Evolutionary conservation across 1,140 invertebrate genomes (phyloP).

Genomic region (Calycopis cecrops): DNA sequence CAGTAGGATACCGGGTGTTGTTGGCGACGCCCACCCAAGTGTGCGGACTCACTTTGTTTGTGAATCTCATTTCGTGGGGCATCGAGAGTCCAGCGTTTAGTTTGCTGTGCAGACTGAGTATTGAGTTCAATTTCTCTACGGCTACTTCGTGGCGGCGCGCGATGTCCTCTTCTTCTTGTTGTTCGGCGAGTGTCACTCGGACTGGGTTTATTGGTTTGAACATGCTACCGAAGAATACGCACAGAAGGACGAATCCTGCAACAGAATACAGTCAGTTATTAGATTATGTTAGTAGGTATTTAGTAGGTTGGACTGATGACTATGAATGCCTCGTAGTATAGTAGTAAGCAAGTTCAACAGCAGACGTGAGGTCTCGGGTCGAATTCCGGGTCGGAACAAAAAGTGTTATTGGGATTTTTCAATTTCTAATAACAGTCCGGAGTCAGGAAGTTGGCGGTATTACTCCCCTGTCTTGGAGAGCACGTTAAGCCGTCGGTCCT

Average conservation of each 20-base stretch:
- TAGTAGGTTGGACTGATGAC: too few relatives aligned
- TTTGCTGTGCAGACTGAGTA: constrained; percentile 64
- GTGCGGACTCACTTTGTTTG: constrained; percentile 73
- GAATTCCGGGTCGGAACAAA: too few relatives aligned
- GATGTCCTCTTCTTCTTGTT: constrained; percentile 60
- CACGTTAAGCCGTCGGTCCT: too few relatives aligned
- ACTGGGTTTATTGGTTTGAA: constrained; percentile 87
- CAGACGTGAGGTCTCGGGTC: too few relatives aligned
- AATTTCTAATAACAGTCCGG: too few relatives aligned
- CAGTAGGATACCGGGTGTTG: constrained; percentile 85
- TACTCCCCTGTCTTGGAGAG: too few relatives aligned
- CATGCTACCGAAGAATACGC: constrained; percentile 85
- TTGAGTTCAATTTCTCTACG: constrained; percentile 62
- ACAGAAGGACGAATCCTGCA: constrained; percentile 82
- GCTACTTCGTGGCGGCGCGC: constrained; percentile 62
- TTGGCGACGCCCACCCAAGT: constrained; percentile 81
- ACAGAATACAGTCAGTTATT: constrained; percentile 11
- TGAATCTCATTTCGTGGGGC: constrained; percentile 62
- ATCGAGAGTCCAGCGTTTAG: constrained; percentile 65
- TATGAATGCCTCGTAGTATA: too few relatives aligned
- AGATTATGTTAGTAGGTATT: too few relatives aligned
- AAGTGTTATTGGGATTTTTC: too few relatives aligned
- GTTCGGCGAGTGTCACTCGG: constrained; percentile 74
- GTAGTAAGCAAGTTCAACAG: too few relatives aligned
- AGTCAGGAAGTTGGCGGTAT: too few relatives aligned